Evolutionary conservation across 2,888 invertebrate genomes (phyloP).

Genomic region (Sthenelais limicola): DNA sequence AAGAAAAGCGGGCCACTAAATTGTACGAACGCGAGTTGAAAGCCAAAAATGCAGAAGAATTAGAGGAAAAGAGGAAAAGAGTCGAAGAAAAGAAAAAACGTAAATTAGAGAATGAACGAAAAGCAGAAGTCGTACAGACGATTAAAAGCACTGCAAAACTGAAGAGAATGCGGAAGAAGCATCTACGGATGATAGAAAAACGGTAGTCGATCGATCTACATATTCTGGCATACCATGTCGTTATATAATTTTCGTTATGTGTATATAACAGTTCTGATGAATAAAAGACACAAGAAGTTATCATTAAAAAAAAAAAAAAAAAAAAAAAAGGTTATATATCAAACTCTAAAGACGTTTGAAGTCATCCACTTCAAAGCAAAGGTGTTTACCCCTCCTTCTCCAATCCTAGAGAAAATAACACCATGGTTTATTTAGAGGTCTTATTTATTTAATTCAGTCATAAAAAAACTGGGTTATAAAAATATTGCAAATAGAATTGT

Average conservation of each 20-base stretch:
- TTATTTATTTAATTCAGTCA: too few species aligned
- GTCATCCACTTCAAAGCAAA: too few species aligned
- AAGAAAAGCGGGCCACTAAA: conserved; percentile 8
- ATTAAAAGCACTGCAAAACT: conserved; percentile 69
- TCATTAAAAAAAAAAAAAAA: too few species aligned
- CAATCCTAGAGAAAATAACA: too few species aligned
- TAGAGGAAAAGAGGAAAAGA: conserved; percentile 43
- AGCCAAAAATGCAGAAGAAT: conserved; percentile 17
- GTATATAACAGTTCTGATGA: not conserved
- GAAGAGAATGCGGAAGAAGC: conserved; percentile 71
- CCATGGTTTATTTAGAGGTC: too few species aligned
- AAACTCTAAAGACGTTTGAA: too few species aligned
- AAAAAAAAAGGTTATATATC: too few species aligned
- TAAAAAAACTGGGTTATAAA: too few species aligned
- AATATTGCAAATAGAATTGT: too few species aligned
- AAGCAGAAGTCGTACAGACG: conserved; percentile 67
- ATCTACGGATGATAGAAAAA: conserved; percentile 59
- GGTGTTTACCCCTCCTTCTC: too few species aligned
- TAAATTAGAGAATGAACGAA: conserved; percentile 64
- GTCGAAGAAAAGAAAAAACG: conserved; percentile 63
- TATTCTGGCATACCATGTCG: not conserved
- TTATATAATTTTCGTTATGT: not conserved
- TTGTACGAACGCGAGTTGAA: conserved; percentile 31
- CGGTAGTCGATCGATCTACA: conserved; percentile 33
- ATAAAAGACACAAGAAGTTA: not conserved